phyloP scores from a whole-genome alignment of 1,140 invertebrate species.

The Caenorhabditis brenneri region DNA sequence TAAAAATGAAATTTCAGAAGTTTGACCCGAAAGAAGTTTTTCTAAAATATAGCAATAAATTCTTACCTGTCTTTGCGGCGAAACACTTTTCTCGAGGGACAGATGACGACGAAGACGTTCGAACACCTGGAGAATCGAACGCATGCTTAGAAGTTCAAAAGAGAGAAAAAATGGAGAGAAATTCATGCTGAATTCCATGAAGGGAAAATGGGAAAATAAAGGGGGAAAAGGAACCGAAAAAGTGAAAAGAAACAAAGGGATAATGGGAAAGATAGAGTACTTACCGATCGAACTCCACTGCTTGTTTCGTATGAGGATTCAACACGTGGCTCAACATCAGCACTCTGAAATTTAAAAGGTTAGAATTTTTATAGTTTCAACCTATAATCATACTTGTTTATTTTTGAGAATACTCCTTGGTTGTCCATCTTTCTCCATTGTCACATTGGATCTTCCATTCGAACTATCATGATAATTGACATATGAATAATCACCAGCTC shows the following conservation, averaged over 20 bases:
- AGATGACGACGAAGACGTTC: slow-evolving; percentile 59
- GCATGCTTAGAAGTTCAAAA: slow-evolving; percentile 17
- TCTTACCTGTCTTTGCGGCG: slow-evolving; percentile 49
- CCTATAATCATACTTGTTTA: slow-evolving; percentile 60
- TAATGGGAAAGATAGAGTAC: slow-evolving; percentile 8
- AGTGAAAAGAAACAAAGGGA: not conserved
- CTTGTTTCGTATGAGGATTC: slow-evolving; percentile 32
- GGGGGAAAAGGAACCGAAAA: slow-evolving; percentile 9
- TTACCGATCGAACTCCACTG: slow-evolving; percentile 43
- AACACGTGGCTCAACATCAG: slow-evolving; percentile 33
- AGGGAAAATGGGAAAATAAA: not conserved
- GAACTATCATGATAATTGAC: slow-evolving; percentile 67
- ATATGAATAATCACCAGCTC: slow-evolving; percentile 64
- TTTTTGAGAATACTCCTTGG: slow-evolving; percentile 68
- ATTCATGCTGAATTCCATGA: not conserved
- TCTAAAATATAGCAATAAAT: not conserved
- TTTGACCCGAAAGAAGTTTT: slow-evolving; percentile 17
- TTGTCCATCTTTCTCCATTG: slow-evolving; percentile 57
- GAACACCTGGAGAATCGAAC: slow-evolving; percentile 51
- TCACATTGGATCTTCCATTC: slow-evolving; percentile 50
- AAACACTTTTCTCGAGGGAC: slow-evolving; percentile 56
- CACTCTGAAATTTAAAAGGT: slow-evolving; percentile 20
- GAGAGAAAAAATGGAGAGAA: too few relatives aligned
- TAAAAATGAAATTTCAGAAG: not conserved
- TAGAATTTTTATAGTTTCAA: not conserved